These are phyloP conservation scores for Hestina assimilis DNA, from an alignment of 1,140 invertebrate genomes.

Conservation along the genomic window DNA sequence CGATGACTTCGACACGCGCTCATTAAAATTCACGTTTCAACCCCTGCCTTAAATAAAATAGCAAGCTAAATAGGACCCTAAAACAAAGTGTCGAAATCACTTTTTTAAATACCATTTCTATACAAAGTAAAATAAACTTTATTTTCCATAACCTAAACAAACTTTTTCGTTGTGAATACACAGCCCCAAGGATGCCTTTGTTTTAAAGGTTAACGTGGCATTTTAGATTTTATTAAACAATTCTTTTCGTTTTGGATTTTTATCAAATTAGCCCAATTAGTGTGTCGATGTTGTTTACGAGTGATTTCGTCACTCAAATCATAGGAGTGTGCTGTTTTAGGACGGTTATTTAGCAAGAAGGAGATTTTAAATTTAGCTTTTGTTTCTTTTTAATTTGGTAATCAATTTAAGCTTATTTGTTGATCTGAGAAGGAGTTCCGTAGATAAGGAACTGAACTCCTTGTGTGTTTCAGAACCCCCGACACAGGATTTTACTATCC, in stretches of 20 bases:
- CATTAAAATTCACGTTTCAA: constrained; percentile 33
- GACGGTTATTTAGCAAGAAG: too few relatives aligned
- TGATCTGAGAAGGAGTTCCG: too few relatives aligned
- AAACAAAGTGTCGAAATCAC: not conserved
- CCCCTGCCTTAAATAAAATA: constrained; percentile 1
- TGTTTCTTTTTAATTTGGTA: too few relatives aligned
- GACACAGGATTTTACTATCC: too few relatives aligned
- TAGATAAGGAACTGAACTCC: too few relatives aligned
- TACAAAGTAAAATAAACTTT: not conserved
- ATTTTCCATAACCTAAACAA: not conserved
- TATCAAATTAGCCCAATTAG: not conserved
- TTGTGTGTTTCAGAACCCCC: too few relatives aligned
- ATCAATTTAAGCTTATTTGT: too few relatives aligned
- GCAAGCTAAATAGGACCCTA: not conserved
- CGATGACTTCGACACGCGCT: constrained; percentile 33
- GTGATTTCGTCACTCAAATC: too few relatives aligned
- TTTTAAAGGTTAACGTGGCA: constrained; percentile 7
- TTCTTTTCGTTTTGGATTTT: not conserved
- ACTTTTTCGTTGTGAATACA: not conserved
- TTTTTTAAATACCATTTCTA: not conserved
- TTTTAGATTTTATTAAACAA: constrained; percentile 2
- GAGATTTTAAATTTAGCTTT: too few relatives aligned
- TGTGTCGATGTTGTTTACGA: not conserved
- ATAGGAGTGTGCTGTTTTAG: too few relatives aligned
- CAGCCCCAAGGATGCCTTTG: not conserved